Evolutionary conservation across 2,113 vertebrate species (phyloP).

Genomic region (Psephotus haematonotus): DNA sequence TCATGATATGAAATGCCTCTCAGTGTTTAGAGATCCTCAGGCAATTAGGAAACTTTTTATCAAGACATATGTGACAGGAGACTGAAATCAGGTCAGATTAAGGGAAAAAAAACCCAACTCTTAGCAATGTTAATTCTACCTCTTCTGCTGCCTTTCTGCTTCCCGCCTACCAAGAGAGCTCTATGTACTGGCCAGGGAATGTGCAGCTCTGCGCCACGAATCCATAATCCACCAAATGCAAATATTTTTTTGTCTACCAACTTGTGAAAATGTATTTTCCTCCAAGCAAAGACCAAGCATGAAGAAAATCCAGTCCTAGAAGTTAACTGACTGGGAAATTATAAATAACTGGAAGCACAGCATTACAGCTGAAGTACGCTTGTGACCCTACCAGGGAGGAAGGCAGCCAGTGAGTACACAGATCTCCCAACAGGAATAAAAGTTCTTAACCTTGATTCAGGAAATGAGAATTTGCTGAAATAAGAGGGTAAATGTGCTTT

Average conservation of each 20-base stretch:
- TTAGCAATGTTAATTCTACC: background rate
- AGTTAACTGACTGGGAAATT: background rate
- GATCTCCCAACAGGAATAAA: background rate
- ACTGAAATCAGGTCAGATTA: background rate
- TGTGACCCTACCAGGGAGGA: background rate
- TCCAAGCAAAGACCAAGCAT: background rate
- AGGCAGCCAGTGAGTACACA: fast-evolving
- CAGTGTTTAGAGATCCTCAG: background rate
- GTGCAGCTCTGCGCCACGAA: background rate
- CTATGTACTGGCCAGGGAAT: background rate
- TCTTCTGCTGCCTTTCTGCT: background rate
- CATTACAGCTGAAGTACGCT: background rate
- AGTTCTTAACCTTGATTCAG: background rate
- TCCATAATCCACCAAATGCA: background rate
- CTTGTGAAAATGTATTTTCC: background rate
- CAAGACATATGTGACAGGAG: background rate
- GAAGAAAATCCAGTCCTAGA: background rate
- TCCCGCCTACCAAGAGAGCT: background rate
- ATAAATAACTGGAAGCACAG: background rate
- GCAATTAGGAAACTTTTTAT: background rate
- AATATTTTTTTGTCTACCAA: background rate
- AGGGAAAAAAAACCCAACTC: background rate
- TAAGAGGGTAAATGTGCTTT: background rate
- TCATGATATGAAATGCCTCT: fast-evolving
- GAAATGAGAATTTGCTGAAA: background rate